These are phyloP conservation scores for Drosophila paulistorum DNA, from an alignment of 1,140 invertebrate genomes.

Conservation along the genomic window DNA sequence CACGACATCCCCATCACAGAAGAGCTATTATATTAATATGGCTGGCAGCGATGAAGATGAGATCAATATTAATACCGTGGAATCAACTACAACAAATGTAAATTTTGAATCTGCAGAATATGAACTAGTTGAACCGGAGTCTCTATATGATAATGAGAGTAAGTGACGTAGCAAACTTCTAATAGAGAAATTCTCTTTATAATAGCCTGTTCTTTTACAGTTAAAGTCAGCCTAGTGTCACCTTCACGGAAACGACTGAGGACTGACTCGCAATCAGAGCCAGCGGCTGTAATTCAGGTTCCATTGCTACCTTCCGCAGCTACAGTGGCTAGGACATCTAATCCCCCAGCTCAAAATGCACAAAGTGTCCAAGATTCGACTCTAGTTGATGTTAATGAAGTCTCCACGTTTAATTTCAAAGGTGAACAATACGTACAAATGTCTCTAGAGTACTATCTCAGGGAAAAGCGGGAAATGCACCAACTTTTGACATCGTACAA, in stretches of 20 bases:
- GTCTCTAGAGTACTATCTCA: conserved; percentile 61
- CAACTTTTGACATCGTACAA: conserved; percentile 42
- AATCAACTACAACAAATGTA: conserved; percentile 30
- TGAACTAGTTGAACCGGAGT: neutral
- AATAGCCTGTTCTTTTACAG: conserved; percentile 10
- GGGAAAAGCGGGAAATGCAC: conserved; percentile 56
- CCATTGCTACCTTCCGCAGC: neutral
- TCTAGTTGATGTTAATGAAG: conserved; percentile 48
- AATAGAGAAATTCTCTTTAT: neutral
- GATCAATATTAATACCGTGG: conserved; percentile 43
- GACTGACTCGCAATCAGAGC: neutral
- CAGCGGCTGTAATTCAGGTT: neutral
- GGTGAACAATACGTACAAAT: conserved; percentile 77
- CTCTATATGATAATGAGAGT: conserved; percentile 20
- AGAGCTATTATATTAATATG: conserved; percentile 42
- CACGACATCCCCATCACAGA: conserved; percentile 19
- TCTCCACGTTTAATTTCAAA: conserved; percentile 66
- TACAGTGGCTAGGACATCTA: neutral
- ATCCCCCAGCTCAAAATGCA: neutral
- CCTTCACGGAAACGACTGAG: conserved; percentile 29
- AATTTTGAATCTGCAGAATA: conserved; percentile 1
- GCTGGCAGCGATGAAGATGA: conserved; percentile 38
- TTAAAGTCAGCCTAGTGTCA: conserved; percentile 26
- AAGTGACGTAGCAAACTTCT: neutral
- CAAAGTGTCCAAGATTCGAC: conserved; percentile 9